Evolutionary conservation across 92 coral and sea anemone species (phyloP).

Genomic region (Bergia puertoricense): DNA sequence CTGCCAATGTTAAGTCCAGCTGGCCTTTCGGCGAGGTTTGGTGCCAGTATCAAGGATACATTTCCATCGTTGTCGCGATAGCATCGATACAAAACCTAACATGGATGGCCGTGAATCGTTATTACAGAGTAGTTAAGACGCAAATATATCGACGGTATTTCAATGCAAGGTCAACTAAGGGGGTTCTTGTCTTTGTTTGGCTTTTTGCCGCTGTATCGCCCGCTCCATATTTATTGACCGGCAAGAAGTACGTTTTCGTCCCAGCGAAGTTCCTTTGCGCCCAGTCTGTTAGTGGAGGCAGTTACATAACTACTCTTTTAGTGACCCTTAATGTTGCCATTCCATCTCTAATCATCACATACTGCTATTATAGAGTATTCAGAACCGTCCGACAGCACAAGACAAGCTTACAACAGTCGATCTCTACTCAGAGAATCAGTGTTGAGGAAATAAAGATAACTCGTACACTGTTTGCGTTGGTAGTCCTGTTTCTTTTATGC

Average conservation of each 20-base stretch:
- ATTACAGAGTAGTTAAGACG: constrained; percentile 5
- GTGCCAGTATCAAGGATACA: constrained; percentile 2
- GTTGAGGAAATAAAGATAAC: neutral
- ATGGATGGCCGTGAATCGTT: constrained; percentile 18
- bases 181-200: neutral
- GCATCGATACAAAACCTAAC: constrained; percentile 20
- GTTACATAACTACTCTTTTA: neutral
- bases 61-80: constrained; percentile 5
- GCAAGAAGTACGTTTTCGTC: neutral
- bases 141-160: constrained; percentile 3
- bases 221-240: neutral
- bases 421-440: neutral
- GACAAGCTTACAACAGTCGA: neutral
- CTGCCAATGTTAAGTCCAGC: neutral
- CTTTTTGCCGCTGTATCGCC: neutral
- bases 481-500: neutral
- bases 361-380: constrained; percentile 10
- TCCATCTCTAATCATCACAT: neutral
- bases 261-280: neutral
- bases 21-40: neutral
- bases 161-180: neutral
- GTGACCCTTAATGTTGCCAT: neutral
- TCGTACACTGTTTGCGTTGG: neutral
- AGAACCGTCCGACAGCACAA: neutral
- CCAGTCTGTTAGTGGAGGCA: neutral